Base-by-base conservation (phyloP, 2,888 invertebrate genomes). In the Pegoplata infirma region DNA sequence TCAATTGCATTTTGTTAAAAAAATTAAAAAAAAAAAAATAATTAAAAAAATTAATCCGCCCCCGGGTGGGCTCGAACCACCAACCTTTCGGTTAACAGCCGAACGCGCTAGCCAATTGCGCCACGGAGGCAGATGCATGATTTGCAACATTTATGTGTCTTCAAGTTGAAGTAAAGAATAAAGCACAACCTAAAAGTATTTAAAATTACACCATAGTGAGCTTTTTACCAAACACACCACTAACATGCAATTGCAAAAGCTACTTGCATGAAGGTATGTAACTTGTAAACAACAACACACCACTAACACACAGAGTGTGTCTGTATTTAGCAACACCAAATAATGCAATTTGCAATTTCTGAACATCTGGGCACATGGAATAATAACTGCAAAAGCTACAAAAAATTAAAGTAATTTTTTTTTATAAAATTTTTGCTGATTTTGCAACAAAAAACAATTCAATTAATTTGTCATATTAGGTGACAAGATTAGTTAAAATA, bases 51-150 rank as follows among this genome's bases (percentile, higher is more conserved):
- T 8, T 2, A n/a, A 7, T 0, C 0, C 95, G 95, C 95, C 95
- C 95, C 95, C 95, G 95, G 96, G 96, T 96, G 96, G 96, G 94
- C 95, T 96, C 94, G 96, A 96, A 96, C 96, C 96, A 96, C 96
- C 96, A 96, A 96, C 96, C 96, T 96, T 96, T 96, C 96, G 96
- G 96, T 96, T 96, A 96, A 96, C 96, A 96, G 96, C 96, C 96
- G 96, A 96, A 96, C 96, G 96, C 96, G 96, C 96, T 96, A 96
- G 92, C 96, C 96, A 89, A 95, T 96, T 96, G 96, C 96, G 96
- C 96, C 96, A 96, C 96, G 95, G 88, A 89, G 88, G 88, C 88
- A 71, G 16, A 19, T 67, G 28, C 0, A 5, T 3, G 32, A 10
- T 8, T 32, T 8, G 2, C 0, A 1, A 0, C 0, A 0, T 6